Base-by-base conservation (phyloP, 2,113 vertebrate genomes). In the Vidua macroura region DNA sequence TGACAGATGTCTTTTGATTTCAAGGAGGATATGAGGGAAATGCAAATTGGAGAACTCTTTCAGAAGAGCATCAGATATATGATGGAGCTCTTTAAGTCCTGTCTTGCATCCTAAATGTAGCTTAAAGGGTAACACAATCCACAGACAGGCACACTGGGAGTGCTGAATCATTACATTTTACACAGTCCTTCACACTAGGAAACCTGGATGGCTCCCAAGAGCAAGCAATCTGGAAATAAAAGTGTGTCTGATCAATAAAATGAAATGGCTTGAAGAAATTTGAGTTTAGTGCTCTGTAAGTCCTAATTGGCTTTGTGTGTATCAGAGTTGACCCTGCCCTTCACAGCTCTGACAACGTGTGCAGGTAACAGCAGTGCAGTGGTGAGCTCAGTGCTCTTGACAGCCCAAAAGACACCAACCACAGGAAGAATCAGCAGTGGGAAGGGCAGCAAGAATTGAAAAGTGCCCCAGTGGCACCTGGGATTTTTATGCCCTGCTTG, bases 191-290 rank as follows among this genome's bases (percentile, higher is more conserved):
- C 6, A 6, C 90, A 89, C 78, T 70, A 13, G 33, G 87, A 90
- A 93, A 77, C 48, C 84, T 94, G 94, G 94, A 95, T 92, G 63
- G 59, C 16, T 92, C 94, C 91, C 94, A 92, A 92, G 93, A 89
- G 91, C 5, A 25, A 91, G 39, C 23, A 85, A 83, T 91, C 75
- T 94, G 91, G 87, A 96, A 95, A 91, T 92, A 95, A 91, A 95
- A 95, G 80, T 23, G 33, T 76, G 70, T 74, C 87, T 83, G 82
- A 94, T 95, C 94, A 97, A 95, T 97, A 96, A 96, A 95, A 85
- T 30, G 25, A 91, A 95, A 97, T 79, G 84, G 64, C 82, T 91
- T 95, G 93, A 80, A 96, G 91, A 95, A 90, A 92, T 83, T 58
- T 12, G 75, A 77, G 67, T 95, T 95, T 55, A 97, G 90, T 80